A percentile compares a stretch with the other conserved stretches of the same genome.
These are phyloP conservation scores for Malachius bipustulatus DNA, from an alignment of 2,888 invertebrate genomes.

Conservation along the genomic window DNA sequence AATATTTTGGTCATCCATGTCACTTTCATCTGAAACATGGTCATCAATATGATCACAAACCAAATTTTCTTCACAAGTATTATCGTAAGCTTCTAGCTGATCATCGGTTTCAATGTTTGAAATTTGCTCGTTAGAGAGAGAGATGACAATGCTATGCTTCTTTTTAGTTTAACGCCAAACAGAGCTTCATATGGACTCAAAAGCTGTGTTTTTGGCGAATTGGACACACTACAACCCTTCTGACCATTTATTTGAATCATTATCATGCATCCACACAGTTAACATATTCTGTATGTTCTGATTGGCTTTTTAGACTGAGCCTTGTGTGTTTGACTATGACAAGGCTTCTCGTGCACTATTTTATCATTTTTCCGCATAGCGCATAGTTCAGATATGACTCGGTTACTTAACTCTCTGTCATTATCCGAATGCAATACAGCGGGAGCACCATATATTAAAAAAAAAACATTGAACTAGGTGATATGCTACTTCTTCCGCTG, in stretches of 20 bases:
- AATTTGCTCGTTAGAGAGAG: conserved; percentile 19
- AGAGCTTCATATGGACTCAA: conserved; percentile 26
- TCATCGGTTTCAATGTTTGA: conserved; percentile 22
- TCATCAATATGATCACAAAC: neutral
- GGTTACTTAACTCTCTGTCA: conserved; percentile 22
- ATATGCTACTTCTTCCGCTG: conserved; percentile 22
- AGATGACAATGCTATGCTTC: no score
- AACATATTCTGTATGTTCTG: conserved; percentile 19
- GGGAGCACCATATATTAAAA: conserved; percentile 24
- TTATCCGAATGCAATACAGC: conserved; percentile 26
- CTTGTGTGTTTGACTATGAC: conserved; percentile 18
- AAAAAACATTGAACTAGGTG: conserved; percentile 16
- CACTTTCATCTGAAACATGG: conserved; percentile 2
- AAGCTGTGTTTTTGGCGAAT: conserved; percentile 23
- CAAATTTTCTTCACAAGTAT: conserved; percentile 1
- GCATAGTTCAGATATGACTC: conserved; percentile 17
- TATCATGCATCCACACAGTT: conserved; percentile 25
- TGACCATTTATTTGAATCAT: conserved; percentile 24
- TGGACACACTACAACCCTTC: conserved; percentile 24
- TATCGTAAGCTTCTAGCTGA: neutral
- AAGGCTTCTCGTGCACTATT: conserved; percentile 20
- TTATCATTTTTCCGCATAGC: conserved; percentile 20
- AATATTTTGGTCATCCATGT: conserved; percentile 3
- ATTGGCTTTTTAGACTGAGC: conserved; percentile 20
- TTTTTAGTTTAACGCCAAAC: conserved; percentile 24